A percentile compares a stretch with the other conserved stretches of the same genome.
Evolutionary conservation across 2,888 invertebrate genomes (phyloP).

Genomic region (Heliconius ismenius): DNA sequence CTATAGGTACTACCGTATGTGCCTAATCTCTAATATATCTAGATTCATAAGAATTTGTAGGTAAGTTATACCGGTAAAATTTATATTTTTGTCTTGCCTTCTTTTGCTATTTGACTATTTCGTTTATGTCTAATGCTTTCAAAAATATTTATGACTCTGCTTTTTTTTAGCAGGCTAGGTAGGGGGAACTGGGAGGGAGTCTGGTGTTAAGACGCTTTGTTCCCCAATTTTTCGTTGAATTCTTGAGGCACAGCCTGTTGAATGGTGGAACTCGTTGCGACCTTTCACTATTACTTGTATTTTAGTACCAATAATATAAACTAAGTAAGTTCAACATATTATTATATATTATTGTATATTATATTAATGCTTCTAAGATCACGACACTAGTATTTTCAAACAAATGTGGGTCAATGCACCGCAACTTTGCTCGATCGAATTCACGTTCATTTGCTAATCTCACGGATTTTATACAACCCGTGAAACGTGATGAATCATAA

Average conservation of each 20-base stretch:
- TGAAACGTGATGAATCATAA: slow-evolving; percentile 28
- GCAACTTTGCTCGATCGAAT: slow-evolving; percentile 22
- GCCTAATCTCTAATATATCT: neutral
- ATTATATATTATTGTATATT: slow-evolving; percentile 5
- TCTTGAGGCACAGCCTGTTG: no score
- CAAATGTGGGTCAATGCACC: slow-evolving; percentile 35
- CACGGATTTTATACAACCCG: slow-evolving; percentile 21
- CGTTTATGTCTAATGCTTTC: neutral
- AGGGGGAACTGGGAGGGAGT: no score
- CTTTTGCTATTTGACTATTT: neutral
- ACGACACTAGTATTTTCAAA: slow-evolving; percentile 27
- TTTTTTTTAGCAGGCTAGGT: no score
- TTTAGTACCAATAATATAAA: neutral
- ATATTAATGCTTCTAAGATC: slow-evolving; percentile 2
- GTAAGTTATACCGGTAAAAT: neutral
- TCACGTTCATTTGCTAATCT: slow-evolving; percentile 28
- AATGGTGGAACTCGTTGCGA: no score
- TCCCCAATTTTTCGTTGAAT: no score
- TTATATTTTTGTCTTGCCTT: neutral
- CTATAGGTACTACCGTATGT: neutral
- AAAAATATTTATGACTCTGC: no score
- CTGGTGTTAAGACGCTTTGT: no score
- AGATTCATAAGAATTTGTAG: neutral
- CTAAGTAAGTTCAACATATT: neutral
- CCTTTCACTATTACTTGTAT: neutral